A percentile compares a stretch with the other conserved stretches of the same genome.
These are phyloP conservation scores for Clupea harengus DNA, from an alignment of 2,113 vertebrate genomes.

Conservation along the genomic window DNA sequence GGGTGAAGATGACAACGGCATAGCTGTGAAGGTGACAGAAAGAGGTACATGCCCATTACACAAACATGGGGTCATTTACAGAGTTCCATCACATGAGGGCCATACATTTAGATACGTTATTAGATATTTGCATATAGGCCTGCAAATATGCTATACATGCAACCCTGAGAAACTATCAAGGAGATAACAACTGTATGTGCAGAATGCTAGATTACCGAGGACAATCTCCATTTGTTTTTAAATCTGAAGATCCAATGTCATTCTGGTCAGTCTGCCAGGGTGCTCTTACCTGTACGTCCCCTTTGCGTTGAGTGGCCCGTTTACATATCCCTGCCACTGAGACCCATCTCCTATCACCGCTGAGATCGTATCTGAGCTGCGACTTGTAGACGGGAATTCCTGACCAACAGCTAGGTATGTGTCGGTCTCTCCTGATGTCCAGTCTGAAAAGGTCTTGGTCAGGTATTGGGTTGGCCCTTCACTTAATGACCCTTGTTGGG, in stretches of 20 bases:
- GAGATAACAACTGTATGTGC: too few relatives aligned
- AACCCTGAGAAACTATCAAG: neutral
- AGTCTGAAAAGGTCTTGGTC: slow-evolving; percentile 20
- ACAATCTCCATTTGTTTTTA: neutral
- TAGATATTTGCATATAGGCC: neutral
- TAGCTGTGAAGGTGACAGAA: slow-evolving; percentile 28
- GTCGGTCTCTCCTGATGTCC: slow-evolving; percentile 14
- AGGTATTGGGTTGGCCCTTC: neutral
- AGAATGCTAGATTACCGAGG: neutral
- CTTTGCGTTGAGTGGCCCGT: slow-evolving; percentile 33
- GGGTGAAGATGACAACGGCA: slow-evolving; percentile 39
- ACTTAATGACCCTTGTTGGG: neutral
- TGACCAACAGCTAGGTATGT: slow-evolving; percentile 32
- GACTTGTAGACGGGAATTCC: neutral
- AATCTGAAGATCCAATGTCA: neutral
- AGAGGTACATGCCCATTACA: neutral
- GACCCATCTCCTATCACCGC: slow-evolving; percentile 29
- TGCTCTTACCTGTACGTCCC: slow-evolving; percentile 30
- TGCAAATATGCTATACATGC: neutral
- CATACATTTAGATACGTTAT: neutral
- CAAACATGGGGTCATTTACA: neutral
- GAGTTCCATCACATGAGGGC: neutral
- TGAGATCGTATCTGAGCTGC: neutral
- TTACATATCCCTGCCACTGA: slow-evolving; percentile 10
- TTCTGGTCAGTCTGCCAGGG: neutral